A percentile compares a stretch with the other conserved stretches of the same genome.
phyloP scores from a whole-genome alignment of 2,797 vertebrate species.

The Picus viridis region DNA sequence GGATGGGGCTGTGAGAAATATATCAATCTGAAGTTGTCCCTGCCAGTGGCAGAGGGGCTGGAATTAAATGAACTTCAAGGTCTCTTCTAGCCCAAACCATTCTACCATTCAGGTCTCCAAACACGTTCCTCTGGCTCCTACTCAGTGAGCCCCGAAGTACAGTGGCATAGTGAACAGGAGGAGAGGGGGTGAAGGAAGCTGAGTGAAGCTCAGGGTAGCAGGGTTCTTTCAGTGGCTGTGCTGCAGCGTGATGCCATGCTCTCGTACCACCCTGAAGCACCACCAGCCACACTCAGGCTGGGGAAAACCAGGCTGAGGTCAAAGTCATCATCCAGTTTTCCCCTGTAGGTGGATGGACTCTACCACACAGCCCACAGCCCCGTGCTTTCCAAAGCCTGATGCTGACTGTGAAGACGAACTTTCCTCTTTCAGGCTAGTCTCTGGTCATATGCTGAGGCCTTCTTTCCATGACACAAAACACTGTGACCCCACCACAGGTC shows the following conservation, averaged over 20 bases:
- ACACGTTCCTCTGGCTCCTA: fast-evolving
- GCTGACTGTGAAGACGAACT: no score
- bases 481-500: fast-evolving
- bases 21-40: no score
- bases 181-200: not conserved
- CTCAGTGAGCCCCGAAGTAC: not conserved
- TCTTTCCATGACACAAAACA: not conserved
- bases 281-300: not conserved
- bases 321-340: not conserved
- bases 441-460: fast-evolving
- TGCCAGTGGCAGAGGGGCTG: no score
- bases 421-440: not conserved
- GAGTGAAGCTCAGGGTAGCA: not conserved
- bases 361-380: not conserved
- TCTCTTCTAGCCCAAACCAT: no score
- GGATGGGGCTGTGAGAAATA: no score
- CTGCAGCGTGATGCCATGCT: fast-evolving
- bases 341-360: not conserved
- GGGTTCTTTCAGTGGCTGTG: no score
- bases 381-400: not conserved
- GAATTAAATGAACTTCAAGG: no score
- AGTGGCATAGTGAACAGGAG: no score
- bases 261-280: not conserved
- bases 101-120: not conserved
- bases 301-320: not conserved